These are phyloP conservation scores for Coregonus suidteri DNA, from an alignment of 2,797 vertebrate genomes.

Conservation along the genomic window DNA sequence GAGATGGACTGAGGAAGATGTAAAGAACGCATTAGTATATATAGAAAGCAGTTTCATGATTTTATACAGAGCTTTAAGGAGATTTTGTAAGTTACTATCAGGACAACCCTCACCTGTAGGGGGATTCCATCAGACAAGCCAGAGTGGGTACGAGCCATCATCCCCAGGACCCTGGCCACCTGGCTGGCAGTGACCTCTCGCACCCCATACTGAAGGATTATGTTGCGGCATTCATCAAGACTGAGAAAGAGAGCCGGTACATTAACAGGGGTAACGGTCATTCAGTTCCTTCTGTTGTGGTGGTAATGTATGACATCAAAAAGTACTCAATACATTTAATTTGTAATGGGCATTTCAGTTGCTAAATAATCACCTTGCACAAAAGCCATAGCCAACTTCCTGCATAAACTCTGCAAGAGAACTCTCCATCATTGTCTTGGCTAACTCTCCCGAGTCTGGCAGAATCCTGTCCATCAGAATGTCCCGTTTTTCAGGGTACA, in stretches of 20 bases:
- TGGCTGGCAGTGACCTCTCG: constrained; percentile 97
- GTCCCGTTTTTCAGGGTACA: constrained; percentile 99
- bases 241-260: constrained; percentile 61
- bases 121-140: constrained; percentile 94
- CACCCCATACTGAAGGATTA: constrained; percentile 96
- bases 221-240: constrained; percentile 98
- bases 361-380: constrained; percentile 83
- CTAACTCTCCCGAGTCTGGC: constrained; percentile 99
- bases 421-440: constrained; percentile 99
- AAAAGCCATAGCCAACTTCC: constrained; percentile 99
- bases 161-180: constrained; percentile 96
- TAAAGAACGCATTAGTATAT: constrained; percentile 15
- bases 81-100: not conserved
- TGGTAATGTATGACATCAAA: not conserved
- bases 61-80: not conserved
- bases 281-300: not conserved
- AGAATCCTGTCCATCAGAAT: constrained; percentile 99
- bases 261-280: not conserved
- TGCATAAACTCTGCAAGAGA: constrained; percentile 99
- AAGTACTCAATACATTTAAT: not conserved
- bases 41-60: not conserved
- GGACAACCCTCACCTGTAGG: constrained; percentile 81
- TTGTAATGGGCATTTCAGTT: not conserved
- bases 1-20: constrained; percentile 86
- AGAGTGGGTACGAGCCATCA: constrained; percentile 99